Conservation (phyloP, 2,113 vertebrate genomes). For the Bettongia penicillata region DNA sequence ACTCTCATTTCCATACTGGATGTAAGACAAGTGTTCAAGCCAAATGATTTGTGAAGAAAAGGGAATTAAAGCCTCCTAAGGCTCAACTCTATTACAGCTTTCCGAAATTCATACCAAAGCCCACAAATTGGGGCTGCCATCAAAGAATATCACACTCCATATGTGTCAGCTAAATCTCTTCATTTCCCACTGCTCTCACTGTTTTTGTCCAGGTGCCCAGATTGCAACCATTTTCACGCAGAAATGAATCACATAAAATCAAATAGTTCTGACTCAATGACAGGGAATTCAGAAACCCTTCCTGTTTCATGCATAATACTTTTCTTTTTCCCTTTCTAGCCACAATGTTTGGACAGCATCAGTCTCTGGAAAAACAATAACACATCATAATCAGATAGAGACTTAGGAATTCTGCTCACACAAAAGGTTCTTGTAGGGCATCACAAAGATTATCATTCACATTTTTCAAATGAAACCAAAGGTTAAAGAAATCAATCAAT, state of each 20-base stretch:
- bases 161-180: not conserved
- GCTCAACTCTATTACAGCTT: too few relatives aligned
- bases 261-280: not conserved
- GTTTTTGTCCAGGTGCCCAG: not conserved
- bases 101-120: not conserved
- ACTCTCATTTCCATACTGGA: not conserved
- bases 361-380: not conserved
- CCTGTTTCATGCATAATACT: not conserved
- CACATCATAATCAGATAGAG: not conserved
- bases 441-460: not conserved
- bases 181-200: not conserved
- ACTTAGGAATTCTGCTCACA: not conserved
- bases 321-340: not conserved
- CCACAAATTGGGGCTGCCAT: fast-evolving
- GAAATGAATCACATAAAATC: too few relatives aligned
- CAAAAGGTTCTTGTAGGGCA: not conserved
- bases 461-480: not conserved
- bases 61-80: not conserved
- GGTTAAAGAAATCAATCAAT: not conserved
- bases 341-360: not conserved
- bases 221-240: not conserved
- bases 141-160: not conserved
- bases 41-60: not conserved
- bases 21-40: not conserved
- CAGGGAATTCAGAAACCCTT: not conserved